phyloP scores from a whole-genome alignment of 2,113 vertebrate species.

The Chunga burmeisteri region DNA sequence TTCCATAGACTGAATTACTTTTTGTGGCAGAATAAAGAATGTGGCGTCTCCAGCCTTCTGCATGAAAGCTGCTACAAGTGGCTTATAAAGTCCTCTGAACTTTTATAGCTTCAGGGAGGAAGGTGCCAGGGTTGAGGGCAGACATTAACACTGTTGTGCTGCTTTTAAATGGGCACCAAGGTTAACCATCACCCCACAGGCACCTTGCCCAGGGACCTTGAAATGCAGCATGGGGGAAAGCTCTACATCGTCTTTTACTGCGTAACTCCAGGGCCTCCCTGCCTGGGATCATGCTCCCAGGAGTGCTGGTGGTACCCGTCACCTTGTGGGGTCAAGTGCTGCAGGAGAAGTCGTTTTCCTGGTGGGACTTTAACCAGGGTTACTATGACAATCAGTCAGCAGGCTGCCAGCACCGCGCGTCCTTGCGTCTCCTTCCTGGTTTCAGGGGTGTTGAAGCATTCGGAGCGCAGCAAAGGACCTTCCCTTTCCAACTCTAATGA shows the following conservation, averaged over 20 bases:
- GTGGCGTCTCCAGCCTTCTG: not conserved
- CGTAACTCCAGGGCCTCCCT: not conserved
- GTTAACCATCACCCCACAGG: constrained; percentile 17
- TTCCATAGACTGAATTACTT: not conserved
- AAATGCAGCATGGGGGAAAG: not conserved
- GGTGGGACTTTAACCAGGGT: constrained; percentile 40
- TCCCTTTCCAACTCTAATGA: not conserved
- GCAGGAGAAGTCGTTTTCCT: not conserved
- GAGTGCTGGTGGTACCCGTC: not conserved
- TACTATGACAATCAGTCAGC: not conserved
- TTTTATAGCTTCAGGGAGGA: not conserved
- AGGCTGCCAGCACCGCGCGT: not conserved
- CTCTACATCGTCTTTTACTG: not conserved
- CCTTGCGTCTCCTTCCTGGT: not conserved
- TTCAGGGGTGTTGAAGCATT: not conserved
- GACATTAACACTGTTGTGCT: not conserved
- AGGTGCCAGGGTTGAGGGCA: not conserved
- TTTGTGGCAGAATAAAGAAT: not conserved
- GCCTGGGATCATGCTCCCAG: not conserved
- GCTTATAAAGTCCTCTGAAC: not conserved
- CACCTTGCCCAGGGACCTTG: not conserved
- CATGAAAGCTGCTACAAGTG: not conserved
- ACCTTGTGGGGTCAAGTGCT: not conserved
- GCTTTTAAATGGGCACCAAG: not conserved
- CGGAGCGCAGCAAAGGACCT: not conserved